Evolutionary conservation across 2,888 invertebrate genomes (phyloP), one percentile per base, ranked within the genome.

Genomic region (Pedicia rivosa): DNA sequence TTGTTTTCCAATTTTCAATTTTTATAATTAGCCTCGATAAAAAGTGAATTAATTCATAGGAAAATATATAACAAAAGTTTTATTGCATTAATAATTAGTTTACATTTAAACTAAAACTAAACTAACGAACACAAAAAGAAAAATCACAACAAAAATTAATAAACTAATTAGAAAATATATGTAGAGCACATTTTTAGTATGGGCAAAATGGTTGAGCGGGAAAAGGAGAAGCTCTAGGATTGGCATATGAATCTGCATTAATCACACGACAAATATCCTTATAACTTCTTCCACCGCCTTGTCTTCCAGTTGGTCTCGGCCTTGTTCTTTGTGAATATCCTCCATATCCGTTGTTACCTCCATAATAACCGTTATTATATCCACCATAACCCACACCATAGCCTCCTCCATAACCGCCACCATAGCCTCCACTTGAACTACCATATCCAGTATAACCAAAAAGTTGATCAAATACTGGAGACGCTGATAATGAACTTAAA

Each of bases 181-280:
- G n/a, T n/a, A n/a, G n/a, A n/a, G n/a, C n/a, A n/a, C n/a, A 19
- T n/a, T 4, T 13, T 26, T 35, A 35, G 26, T 33, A 43, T 13
- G 43, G 40, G 49, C 74, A 75, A 37, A 68, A 57, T 32, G 72
- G 66, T 17, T 64, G 67, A 1, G 68, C 64, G 0, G 71, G 64
- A 44, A 57, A 63, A 2, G 65, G 65, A 5, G 47, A 49, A 35
- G 53, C 53, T 54, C 72, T 58, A 47, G 77, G 66, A 58, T 71
- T 67, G 5, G 66, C 67, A 42, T 65, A 63, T 24, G 65, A 57
- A 51, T 68, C 65, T 3, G 66, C 55, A 43, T 67, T 66, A 48
- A 77, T 72, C 7, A 75, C 69, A 42, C 70, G 63, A 54, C 79
- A 79, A 44, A 78, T 69, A 33, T 72, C 67, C 53, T 71, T 75